phyloP scores from a whole-genome alignment of 2,888 invertebrate genomes.

The Trichogramma dendrolimi region DNA sequence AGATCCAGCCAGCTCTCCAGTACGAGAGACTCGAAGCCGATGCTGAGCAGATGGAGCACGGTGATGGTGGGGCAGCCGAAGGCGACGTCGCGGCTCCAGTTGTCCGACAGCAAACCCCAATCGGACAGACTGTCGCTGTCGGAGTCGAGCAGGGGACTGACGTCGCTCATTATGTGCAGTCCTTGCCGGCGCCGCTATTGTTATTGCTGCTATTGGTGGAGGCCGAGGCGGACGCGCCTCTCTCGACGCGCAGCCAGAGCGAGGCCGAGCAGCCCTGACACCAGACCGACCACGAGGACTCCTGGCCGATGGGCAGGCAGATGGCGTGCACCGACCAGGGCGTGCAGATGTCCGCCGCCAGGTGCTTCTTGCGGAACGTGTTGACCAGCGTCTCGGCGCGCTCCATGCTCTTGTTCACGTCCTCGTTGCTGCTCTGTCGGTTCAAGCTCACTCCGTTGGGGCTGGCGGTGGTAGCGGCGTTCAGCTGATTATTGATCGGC shows the following conservation, averaged over 20 bases:
- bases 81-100: conserved; percentile 44
- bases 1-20: conserved; percentile 62
- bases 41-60: conserved; percentile 59
- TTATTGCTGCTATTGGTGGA: conserved; percentile 24
- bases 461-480: not conserved
- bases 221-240: conserved; percentile 32
- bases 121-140: conserved; percentile 49
- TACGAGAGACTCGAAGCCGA: conserved; percentile 62
- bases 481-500: conserved; percentile 6
- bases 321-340: conserved; percentile 50
- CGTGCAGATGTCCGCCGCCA: conserved; percentile 45
- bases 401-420: conserved; percentile 38
- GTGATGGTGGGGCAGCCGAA: no score
- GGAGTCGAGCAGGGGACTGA: conserved; percentile 38
- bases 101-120: conserved; percentile 49
- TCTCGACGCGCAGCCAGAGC: conserved; percentile 57
- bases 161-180: conserved; percentile 27
- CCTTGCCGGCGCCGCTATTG: conserved; percentile 30
- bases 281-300: conserved; percentile 60
- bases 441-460: not conserved
- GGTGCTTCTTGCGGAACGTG: conserved; percentile 46
- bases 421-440: conserved; percentile 24
- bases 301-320: conserved; percentile 46
- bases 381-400: conserved; percentile 48
- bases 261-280: conserved; percentile 59